Conservation (phyloP, 92 coral and sea anemone species). For the Palythoa grandiflora region DNA sequence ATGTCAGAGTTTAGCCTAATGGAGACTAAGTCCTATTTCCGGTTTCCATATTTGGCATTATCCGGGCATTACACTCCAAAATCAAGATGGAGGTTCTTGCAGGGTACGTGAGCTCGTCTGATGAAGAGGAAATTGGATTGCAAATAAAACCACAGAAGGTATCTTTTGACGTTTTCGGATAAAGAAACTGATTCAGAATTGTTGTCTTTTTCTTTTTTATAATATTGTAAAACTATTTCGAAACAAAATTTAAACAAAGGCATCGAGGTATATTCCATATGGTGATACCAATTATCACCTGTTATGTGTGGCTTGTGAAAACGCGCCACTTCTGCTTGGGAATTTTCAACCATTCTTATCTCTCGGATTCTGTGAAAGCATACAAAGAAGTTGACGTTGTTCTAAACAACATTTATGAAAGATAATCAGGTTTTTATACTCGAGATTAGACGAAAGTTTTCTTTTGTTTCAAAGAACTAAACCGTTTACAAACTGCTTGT, state of each 20-base stretch:
- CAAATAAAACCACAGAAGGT: constrained; percentile 45
- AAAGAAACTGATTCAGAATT: background rate
- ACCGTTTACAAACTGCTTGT: too few relatives aligned
- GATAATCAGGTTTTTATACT: too few relatives aligned
- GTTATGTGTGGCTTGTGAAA: background rate
- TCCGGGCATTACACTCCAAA: constrained; percentile 65
- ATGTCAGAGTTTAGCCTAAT: background rate
- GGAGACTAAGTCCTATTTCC: constrained; percentile 27
- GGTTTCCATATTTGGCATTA: constrained; percentile 57
- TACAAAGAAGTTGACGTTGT: too few relatives aligned
- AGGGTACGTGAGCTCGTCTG: constrained; percentile 92
- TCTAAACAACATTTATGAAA: too few relatives aligned
- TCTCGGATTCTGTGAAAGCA: too few relatives aligned
- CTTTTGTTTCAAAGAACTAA: too few relatives aligned
- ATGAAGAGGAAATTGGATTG: constrained; percentile 47
- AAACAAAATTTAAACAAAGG: background rate
- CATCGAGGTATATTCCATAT: background rate
- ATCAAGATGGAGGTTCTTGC: constrained; percentile 91
- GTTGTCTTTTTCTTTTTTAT: background rate
- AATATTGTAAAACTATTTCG: background rate
- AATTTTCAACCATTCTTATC: too few relatives aligned
- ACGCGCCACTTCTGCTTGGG: background rate
- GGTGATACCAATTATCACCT: background rate
- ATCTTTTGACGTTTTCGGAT: background rate
- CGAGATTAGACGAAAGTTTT: too few relatives aligned